These are phyloP conservation scores for Scomber colias DNA, from an alignment of 2,113 vertebrate species.

Conservation along the genomic window DNA sequence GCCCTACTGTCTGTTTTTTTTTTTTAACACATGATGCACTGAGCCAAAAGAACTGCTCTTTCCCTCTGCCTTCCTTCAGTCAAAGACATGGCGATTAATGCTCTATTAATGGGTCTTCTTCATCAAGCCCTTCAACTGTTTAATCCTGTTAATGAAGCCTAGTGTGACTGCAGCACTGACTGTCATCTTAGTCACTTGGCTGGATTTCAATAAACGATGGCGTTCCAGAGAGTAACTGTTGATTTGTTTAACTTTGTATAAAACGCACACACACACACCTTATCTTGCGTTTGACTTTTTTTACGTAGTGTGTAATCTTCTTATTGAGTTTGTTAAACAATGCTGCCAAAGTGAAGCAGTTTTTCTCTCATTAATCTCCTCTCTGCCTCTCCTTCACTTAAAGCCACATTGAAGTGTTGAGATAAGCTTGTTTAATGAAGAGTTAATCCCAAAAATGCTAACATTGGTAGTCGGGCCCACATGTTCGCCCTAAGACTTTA, in stretches of 20 bases:
- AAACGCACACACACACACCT: conserved; percentile 5
- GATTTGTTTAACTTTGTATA: conserved; percentile 17
- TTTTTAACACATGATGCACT: conserved; percentile 7
- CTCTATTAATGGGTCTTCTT: conserved; percentile 55
- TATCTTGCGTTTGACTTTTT: conserved; percentile 1
- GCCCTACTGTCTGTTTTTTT: background rate
- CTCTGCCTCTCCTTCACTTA: conserved; percentile 31
- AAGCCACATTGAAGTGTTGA: conserved; percentile 7
- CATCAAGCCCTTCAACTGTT: conserved; percentile 45
- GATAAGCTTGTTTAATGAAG: conserved; percentile 47
- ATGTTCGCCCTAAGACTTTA: conserved; percentile 7
- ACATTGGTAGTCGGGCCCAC: conserved; percentile 33
- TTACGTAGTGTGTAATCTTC: conserved; percentile 43
- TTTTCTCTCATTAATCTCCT: conserved; percentile 14
- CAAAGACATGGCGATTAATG: conserved; percentile 52
- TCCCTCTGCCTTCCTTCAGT: conserved; percentile 33
- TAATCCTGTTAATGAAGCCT: conserved; percentile 62
- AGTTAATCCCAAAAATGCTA: conserved; percentile 37
- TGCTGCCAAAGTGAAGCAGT: conserved; percentile 1
- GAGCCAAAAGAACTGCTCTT: conserved; percentile 22
- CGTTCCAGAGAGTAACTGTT: conserved; percentile 14
- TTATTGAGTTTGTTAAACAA: conserved; percentile 38
- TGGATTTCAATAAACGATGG: conserved; percentile 29
- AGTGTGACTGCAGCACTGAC: conserved; percentile 36
- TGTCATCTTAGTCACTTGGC: conserved; percentile 43